Evolutionary conservation across 92 coral and sea anemone species (phyloP).

Genomic region (Plumapathes pennacea): DNA sequence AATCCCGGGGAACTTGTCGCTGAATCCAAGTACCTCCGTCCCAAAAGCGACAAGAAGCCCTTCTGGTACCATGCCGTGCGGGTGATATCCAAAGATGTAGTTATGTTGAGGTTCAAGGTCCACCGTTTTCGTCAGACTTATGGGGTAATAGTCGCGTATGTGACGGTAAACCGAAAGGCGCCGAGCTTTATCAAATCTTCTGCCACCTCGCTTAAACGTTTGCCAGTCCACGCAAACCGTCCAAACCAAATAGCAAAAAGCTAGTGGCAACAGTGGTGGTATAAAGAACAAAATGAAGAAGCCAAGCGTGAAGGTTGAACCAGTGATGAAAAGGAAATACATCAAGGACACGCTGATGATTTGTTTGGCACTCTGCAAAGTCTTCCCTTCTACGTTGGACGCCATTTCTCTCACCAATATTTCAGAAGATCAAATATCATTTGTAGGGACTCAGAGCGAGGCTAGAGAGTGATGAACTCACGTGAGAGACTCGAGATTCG

Average conservation of each 20-base stretch:
- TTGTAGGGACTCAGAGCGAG: too few relatives aligned
- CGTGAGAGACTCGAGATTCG: too few relatives aligned
- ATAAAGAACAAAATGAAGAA: conserved; percentile 39
- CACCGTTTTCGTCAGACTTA: conserved; percentile 77
- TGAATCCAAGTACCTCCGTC: conserved; percentile 82
- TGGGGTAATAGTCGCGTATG: conserved; percentile 85
- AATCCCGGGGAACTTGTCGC: conserved; percentile 40
- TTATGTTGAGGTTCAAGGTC: conserved; percentile 82
- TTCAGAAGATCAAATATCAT: too few relatives aligned
- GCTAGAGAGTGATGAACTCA: too few relatives aligned
- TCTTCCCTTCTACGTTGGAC: too few relatives aligned
- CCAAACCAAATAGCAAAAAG: conserved; percentile 69
- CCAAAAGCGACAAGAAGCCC: conserved; percentile 74
- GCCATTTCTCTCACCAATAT: too few relatives aligned
- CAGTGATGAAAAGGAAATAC: not conserved
- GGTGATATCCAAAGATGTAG: conserved; percentile 91
- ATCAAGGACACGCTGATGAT: not conserved
- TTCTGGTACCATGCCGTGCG: conserved; percentile 76
- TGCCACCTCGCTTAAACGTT: conserved; percentile 72
- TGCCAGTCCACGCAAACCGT: conserved; percentile 65
- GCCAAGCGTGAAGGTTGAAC: not conserved
- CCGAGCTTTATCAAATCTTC: conserved; percentile 40
- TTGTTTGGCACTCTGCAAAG: too few relatives aligned
- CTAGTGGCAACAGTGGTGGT: conserved; percentile 69
- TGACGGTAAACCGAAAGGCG: conserved; percentile 55